These are phyloP conservation scores for Blennius ocellaris DNA, from an alignment of 2,113 vertebrate species.

Conservation along the genomic window DNA sequence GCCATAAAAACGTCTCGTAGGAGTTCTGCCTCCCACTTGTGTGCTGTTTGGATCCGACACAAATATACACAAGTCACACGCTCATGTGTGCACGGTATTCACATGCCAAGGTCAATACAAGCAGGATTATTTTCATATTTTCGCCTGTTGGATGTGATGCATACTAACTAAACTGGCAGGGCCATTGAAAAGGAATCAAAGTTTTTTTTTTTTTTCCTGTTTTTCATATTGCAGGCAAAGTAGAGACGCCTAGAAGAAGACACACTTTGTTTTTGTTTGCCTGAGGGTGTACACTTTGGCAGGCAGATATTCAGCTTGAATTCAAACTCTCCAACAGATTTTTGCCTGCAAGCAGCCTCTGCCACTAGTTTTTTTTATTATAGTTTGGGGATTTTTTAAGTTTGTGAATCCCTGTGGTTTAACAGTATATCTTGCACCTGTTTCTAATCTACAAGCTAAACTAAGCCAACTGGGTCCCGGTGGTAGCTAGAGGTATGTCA, in stretches of 20 bases:
- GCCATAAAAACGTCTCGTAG: conserved; percentile 28
- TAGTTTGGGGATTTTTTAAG: not conserved
- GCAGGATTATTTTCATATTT: conserved; percentile 8
- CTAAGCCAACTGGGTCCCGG: too few species aligned
- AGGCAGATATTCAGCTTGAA: too few species aligned
- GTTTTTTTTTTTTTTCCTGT: not conserved
- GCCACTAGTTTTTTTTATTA: too few species aligned
- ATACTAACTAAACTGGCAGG: not conserved
- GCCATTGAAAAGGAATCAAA: not conserved
- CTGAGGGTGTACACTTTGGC: not conserved
- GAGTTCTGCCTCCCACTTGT: conserved; percentile 18
- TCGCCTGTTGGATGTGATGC: conserved; percentile 20
- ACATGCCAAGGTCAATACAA: conserved; percentile 7
- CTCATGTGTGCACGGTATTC: conserved; percentile 21
- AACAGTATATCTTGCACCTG: too few species aligned
- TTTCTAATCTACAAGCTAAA: too few species aligned
- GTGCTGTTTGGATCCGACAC: conserved; percentile 22
- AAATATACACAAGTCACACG: conserved; percentile 37
- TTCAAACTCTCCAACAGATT: not conserved
- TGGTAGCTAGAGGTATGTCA: too few species aligned
- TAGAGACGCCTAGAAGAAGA: not conserved
- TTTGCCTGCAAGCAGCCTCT: not conserved
- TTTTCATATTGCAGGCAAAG: not conserved
- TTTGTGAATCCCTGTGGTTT: not conserved
- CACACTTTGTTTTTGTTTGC: not conserved